Evolutionary conservation across 2,888 invertebrate species (phyloP), one percentile per base, ranked within the genome.

Genomic region (Chrysolina americana): DNA sequence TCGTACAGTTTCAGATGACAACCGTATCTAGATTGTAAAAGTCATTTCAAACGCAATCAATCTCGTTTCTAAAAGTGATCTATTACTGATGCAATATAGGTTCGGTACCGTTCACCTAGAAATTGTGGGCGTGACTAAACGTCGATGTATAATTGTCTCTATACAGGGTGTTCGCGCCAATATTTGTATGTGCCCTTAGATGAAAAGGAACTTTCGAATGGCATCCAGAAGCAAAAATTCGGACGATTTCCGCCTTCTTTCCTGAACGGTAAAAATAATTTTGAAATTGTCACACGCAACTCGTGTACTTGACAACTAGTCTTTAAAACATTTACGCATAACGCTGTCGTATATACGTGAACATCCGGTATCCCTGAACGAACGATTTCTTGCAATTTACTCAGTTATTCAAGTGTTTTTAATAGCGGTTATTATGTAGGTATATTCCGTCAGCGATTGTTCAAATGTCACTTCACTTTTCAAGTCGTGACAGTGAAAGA

Each of bases 1-100:
- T 53, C 19, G 21, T 21, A 53, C 5, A 11, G 11, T 3, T 53
- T 53, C 11, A 21, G 53, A 53, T 53, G 11, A 53, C 17, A 10
- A 53, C 53, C 21, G 21, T 53, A 19, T 21, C 53, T 53, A 53
- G 21, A 53, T n/a, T n/a, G 36, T 59, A 28, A 59, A 28, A n/a
- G 59, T 59, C 23, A 59, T n/a, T 59, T 36, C 9, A 59, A 59
- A 59, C 36, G 28, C 59, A 36, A 59, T 59, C 36, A 59, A 59
- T 59, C 59, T n/a, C 28, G n/a, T 59, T 59, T 59, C 59, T 59
- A 59, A n/a, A 28, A 28, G 36, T 59, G 15, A n/a, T n/a, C 21
- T 21, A 21, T 36, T 53, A 19, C 59, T 59, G 59, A 23, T 59
- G 59, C 59, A 19, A n/a, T n/a, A 50, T 50, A 19, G 50, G 19